Base-by-base conservation (phyloP, 1,140 invertebrate genomes). In the Mycetomoellerius zeteki region DNA sequence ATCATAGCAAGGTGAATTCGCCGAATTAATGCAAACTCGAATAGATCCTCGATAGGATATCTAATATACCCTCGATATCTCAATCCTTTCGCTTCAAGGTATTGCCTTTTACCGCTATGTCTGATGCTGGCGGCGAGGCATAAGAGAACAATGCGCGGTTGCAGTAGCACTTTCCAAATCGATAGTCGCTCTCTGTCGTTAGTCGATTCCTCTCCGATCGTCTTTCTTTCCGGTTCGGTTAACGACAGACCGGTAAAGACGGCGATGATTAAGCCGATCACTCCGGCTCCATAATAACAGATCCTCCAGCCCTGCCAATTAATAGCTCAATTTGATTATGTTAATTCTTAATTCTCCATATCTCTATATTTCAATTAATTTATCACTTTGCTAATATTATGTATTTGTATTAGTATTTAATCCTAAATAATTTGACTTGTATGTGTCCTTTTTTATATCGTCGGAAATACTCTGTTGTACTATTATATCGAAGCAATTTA, bases 91-190 rank as follows among this genome's bases (percentile, higher is more conserved):
- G 87, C 81, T 60, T 89, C 54, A 87, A 80, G 50, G 77, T 84
- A 87, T 87, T 80, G 67, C 54, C 56, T 95, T 95, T 95, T 94
- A 98, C 97, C 98, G 90, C 98, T 98, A 95, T 99, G 98, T 92
- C 98, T 97, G 80, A 99, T 97, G 65, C 98, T 98, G 16, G 98
- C 98, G 47, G 98, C 98, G 3, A 99, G 92, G 93, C 97, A 98
- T 30, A 99, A 95, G 88, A 98, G 96, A 10, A 99, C 95, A 76
- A 99, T 96, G 43, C 98, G 96, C 0, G 98, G 98, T 90, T 97
- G 97, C 0, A 97, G 93, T 78, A 98, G 96, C 43, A 98, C 97
- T 89, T 96, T 96, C 97, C 97, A 98, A 82, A 97, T 95, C 3
- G 96, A 96, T 10, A 96, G 92, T 88, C 97, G 96, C 37, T 96